These are phyloP conservation scores for Ichneumoninae sp. DNA, from an alignment of 2,888 invertebrate genomes.

Conservation along the genomic window DNA sequence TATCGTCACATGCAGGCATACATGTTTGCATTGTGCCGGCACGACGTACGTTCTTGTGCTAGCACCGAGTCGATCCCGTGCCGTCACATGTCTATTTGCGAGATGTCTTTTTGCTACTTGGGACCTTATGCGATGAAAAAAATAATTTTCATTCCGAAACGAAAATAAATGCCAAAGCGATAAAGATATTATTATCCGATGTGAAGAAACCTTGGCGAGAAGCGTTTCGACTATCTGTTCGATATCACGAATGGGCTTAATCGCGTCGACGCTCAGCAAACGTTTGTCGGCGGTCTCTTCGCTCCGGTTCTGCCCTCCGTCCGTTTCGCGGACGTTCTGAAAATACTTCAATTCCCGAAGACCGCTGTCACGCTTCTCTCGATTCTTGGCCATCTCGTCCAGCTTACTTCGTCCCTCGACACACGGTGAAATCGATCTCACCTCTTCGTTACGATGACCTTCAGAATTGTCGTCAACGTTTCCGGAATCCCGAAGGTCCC, in stretches of 20 bases:
- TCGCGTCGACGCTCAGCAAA: conserved; percentile 49
- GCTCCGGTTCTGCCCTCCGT: conserved; percentile 25
- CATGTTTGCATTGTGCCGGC: too few relatives aligned
- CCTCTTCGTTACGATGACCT: neutral
- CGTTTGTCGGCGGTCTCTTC: conserved; percentile 20
- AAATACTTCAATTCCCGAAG: conserved; percentile 39
- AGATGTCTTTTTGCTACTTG: too few relatives aligned
- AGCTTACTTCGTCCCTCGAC: neutral
- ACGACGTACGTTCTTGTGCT: too few relatives aligned
- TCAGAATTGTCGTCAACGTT: neutral
- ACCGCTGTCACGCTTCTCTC: conserved; percentile 41
- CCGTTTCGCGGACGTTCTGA: conserved; percentile 50
- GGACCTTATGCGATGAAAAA: neutral
- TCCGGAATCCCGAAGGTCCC: conserved; percentile 17
- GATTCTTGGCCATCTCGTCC: conserved; percentile 25
- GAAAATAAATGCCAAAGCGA: neutral
- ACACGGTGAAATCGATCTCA: neutral
- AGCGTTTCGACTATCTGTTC: conserved; percentile 72
- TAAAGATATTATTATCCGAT: neutral
- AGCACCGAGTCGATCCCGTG: too few relatives aligned
- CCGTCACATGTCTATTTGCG: too few relatives aligned
- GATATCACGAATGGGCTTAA: conserved; percentile 72
- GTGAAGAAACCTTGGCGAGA: conserved; percentile 72
- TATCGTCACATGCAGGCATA: too few relatives aligned
- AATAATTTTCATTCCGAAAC: conserved; percentile 6